phyloP scores from a whole-genome alignment of 1,140 invertebrate species.

The Harlomillsia oculata region DNA sequence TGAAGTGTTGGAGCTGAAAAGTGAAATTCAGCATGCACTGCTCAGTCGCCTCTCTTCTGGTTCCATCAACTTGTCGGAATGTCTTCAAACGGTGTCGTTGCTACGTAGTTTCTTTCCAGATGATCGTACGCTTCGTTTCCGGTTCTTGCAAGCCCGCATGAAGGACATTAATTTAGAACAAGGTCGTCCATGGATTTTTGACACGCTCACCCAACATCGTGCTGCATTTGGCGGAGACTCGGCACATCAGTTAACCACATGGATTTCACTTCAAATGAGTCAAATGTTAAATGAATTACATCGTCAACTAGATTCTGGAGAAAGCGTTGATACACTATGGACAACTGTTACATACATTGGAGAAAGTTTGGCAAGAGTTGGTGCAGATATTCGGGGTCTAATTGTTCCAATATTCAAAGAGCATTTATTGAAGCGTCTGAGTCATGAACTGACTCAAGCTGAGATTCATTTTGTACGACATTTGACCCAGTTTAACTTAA shows the following conservation, averaged over 20 bases:
- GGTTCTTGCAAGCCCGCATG: slow-evolving; percentile 34
- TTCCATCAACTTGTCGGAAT: slow-evolving; percentile 32
- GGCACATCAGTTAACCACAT: slow-evolving; percentile 32
- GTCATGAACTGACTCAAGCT: slow-evolving; percentile 25
- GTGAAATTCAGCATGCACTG: slow-evolving; percentile 32
- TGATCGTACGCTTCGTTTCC: slow-evolving; percentile 30
- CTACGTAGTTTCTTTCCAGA: slow-evolving; percentile 34
- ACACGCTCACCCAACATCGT: slow-evolving; percentile 34
- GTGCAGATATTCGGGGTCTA: slow-evolving; percentile 32
- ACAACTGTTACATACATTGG: slow-evolving; percentile 33
- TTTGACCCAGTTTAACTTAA: slow-evolving; percentile 29
- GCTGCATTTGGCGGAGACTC: slow-evolving; percentile 35
- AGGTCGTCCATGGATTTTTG: slow-evolving; percentile 33
- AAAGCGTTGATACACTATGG: slow-evolving; percentile 30
- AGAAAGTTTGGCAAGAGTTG: slow-evolving; percentile 35
- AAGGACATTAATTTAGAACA: slow-evolving; percentile 32
- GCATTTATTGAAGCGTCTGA: slow-evolving; percentile 20
- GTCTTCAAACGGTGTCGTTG: slow-evolving; percentile 32
- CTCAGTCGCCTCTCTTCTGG: slow-evolving; percentile 27
- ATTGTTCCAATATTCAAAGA: slow-evolving; percentile 28
- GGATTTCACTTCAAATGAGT: slow-evolving; percentile 29
- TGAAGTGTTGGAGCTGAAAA: slow-evolving; percentile 30
- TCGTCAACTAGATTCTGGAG: slow-evolving; percentile 26
- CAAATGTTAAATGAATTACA: slow-evolving; percentile 28
- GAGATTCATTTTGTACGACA: slow-evolving; percentile 33